Base-by-base conservation (phyloP, 2,797 vertebrate species). In the Scarus forsteni region DNA sequence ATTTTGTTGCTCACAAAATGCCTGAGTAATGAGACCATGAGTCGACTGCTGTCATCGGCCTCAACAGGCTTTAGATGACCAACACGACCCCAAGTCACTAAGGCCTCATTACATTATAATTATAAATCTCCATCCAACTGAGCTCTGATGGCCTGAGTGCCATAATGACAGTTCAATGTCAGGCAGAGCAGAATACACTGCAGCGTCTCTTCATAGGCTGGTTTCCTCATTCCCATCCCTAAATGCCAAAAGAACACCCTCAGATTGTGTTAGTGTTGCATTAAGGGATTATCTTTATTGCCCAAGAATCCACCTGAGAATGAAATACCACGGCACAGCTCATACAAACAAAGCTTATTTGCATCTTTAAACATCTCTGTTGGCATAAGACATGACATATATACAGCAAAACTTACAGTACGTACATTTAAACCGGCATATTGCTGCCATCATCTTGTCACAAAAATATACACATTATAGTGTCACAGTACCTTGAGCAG, bases 261-360 rank as follows among this genome's bases (percentile, higher is more conserved):
- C 15, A 60, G 68, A 60, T 84, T 48, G 89, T 90, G 77, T 74
- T 84, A 60, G 53, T 76, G 85, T 95, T 95, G 94, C 96, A 96
- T 96, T 95, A 93, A 85, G 96, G 95, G 96, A 97, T 95, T 94
- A 94, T 97, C 94, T 98, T 98, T 98, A 98, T 98, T 98, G 96
- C 96, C 97, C 95, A 96, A 97, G 96, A 95, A 94, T 97, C 95
- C 96, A 96, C 97, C 96, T 97, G 97, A 98, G 97, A 97, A 96
- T 96, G 94, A 88, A 90, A 96, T 94, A 96, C 94, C 96, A 89
- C 85, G 94, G 96, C 95, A 96, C 96, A 95, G 96, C 95, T 96
- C 95, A 94, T 95, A 94, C 94, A 95, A 96, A 86, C 88, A 77
- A 89, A 87, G 79, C 95, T 95, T 95, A 96, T 95, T 96, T 96